Evolutionary conservation across 2,888 invertebrate species (phyloP).

Genomic region (Mythimna pallens): DNA sequence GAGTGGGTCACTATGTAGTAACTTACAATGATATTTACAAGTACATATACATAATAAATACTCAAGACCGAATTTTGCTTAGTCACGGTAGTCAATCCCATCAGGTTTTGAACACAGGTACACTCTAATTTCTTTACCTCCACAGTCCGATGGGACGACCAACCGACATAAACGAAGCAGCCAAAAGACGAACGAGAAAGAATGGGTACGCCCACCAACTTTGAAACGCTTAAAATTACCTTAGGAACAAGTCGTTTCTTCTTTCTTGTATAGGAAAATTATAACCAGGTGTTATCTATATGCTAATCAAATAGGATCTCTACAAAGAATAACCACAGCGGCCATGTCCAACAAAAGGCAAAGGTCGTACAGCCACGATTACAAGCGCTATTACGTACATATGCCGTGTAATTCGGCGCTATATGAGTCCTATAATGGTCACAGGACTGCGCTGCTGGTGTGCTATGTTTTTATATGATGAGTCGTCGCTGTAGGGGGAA

Average conservation of each 20-base stretch:
- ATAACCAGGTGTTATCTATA: no score
- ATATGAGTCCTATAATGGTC: slow-evolving; percentile 33
- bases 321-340: slow-evolving; percentile 1
- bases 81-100: no score
- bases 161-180: neutral
- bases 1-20: no score
- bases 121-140: no score
- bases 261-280: neutral
- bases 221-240: neutral
- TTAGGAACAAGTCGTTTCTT: neutral
- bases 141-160: neutral
- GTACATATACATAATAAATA: no score
- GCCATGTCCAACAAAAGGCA: slow-evolving; percentile 10
- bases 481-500: neutral
- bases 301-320: neutral
- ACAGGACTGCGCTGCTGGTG: slow-evolving; percentile 12
- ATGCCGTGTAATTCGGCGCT: slow-evolving; percentile 43
- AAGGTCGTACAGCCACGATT: slow-evolving; percentile 22
- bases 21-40: no score
- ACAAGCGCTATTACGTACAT: slow-evolving; percentile 42
- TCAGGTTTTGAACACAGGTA: no score
- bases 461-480: slow-evolving; percentile 29
- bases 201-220: neutral
- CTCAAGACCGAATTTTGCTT: no score
- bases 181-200: no score